Evolutionary conservation across 53 echinoderm and acorn worm genomes (phyloP), one percentile per base, ranked within the genome.

Genomic region (Henricia sp.): DNA sequence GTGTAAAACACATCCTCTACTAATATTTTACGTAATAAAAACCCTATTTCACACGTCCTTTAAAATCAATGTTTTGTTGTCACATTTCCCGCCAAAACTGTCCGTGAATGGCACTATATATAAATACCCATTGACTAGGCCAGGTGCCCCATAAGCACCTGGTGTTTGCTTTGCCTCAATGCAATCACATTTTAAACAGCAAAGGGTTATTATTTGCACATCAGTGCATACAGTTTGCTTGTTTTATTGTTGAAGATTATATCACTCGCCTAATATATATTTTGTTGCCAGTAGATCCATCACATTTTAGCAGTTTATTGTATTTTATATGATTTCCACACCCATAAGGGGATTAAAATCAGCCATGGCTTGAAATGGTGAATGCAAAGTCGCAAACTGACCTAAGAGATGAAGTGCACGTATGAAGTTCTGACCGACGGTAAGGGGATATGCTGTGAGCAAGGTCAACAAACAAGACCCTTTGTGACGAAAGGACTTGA

Each of bases 201-300:
- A 57, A 76, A 76, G 57, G 59, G 19, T 20, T 40, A 37, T 12
- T 24, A 76, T 76, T 76, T 76, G 74, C 54, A 74, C 74, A 36
- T 56, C 55, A 55, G 36, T 57, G 74, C 39, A 24, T 55, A 23
- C 39, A 23, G 42, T 55, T 55, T 54, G 40, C 42, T 41, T 23
- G 76, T 76, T 76, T 76, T 27, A 41, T 58, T 41, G 59, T 28
- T 38, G 38, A 76, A 42, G 39, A 6, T 50, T 38, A 16, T 40
- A 76, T 58, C 58, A 38, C 25, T 26, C 38, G 29, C 52, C 53
- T 54, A 73, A 73, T 73, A 73, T 73, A 53, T 73, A 54, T 73
- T 73, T 73, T 60, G 62, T 29, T 56, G 56, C n/a, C n/a, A n/a
- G n/a, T n/a, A n/a, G n/a, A 23, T 3, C 20, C n/a, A n/a, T n/a